A percentile compares a stretch with the other conserved stretches of the same genome.
These are phyloP conservation scores for Diachasma alloeum DNA, from an alignment of 1,140 invertebrate species.

Conservation along the genomic window DNA sequence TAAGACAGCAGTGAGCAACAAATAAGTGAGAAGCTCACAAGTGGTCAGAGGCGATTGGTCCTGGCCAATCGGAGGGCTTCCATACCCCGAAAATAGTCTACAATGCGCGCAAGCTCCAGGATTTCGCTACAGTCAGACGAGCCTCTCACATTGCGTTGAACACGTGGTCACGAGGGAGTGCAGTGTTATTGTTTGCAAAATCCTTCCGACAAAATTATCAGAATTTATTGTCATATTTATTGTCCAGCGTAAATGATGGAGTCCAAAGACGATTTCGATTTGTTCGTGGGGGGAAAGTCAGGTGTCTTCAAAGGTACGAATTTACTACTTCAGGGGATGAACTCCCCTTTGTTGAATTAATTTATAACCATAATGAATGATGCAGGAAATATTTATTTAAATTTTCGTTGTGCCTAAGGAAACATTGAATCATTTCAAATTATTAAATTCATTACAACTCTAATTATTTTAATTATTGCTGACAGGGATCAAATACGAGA, in stretches of 20 bases:
- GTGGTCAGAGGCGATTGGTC: no score
- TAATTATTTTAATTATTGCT: conserved; percentile 22
- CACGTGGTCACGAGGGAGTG: no score
- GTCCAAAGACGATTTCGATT: conserved; percentile 49
- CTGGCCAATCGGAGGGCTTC: no score
- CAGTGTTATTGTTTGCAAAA: not conserved
- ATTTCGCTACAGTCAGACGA: not conserved
- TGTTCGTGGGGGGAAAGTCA: conserved; percentile 57
- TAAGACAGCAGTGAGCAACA: no score
- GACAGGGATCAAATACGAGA: conserved; percentile 52
- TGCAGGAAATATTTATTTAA: not conserved
- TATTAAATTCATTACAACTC: no score
- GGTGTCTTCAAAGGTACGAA: conserved; percentile 61
- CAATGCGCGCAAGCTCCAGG: not conserved
- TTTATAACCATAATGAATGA: not conserved
- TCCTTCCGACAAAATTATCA: no score
- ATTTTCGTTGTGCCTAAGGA: not conserved
- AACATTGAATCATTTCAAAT: no score
- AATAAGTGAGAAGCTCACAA: no score
- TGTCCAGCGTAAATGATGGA: conserved; percentile 36
- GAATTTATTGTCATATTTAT: not conserved
- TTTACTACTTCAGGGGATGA: not conserved
- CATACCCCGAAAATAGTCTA: no score
- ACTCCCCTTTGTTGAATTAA: not conserved
- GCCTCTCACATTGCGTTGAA: no score